Conservation (phyloP, 2,113 vertebrate species). For the Seriola quinqueradiata region DNA sequence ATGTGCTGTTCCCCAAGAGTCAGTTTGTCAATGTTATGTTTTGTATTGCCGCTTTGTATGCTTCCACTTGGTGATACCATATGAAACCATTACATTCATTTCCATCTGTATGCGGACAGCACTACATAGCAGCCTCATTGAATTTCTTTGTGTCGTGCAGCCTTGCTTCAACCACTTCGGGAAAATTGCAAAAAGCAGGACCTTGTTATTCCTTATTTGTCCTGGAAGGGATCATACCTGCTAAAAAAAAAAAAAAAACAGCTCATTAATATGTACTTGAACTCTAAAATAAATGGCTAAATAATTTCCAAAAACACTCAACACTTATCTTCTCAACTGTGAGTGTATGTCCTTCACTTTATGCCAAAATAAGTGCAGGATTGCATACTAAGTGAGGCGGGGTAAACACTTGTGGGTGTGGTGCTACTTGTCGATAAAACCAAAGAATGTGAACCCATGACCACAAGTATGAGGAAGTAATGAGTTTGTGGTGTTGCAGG, state of each 20-base stretch:
- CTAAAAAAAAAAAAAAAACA: too few species aligned
- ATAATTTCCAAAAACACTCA: too few species aligned
- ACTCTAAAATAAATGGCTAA: too few species aligned
- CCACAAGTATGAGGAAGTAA: neutral
- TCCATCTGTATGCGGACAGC: neutral
- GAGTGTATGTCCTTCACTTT: neutral
- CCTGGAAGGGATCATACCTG: too few species aligned
- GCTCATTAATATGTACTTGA: too few species aligned
- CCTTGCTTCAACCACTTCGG: too few species aligned
- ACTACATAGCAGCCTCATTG: neutral
- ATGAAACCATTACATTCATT: constrained; percentile 12
- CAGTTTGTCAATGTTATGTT: neutral
- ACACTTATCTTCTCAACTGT: neutral
- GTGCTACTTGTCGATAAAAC: neutral
- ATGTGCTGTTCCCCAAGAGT: neutral
- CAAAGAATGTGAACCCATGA: neutral
- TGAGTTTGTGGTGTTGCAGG: neutral
- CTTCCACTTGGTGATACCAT: neutral
- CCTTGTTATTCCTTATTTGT: too few species aligned
- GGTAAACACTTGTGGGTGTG: neutral
- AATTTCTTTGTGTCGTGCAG: too few species aligned
- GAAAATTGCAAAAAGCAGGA: too few species aligned
- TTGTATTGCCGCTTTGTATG: neutral
- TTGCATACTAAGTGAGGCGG: neutral
- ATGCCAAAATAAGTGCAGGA: neutral